Evolutionary conservation across 2,888 invertebrate genomes (phyloP), one percentile per base, ranked within the genome.

Genomic region (Trichogramma dendrolimi): DNA sequence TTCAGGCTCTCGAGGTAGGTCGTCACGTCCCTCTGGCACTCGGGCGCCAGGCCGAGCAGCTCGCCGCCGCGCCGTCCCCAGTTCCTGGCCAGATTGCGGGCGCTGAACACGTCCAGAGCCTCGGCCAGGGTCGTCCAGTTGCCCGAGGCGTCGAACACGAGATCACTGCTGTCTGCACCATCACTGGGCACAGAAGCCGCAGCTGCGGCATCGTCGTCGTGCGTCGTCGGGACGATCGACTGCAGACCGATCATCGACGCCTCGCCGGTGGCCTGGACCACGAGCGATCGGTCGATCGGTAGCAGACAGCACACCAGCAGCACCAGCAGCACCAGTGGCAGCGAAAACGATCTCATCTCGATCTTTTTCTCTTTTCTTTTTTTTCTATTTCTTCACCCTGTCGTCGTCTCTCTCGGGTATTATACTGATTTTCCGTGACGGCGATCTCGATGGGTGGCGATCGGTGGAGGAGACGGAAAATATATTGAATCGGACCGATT

Each of bases 1-100:
- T 67, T 71, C 6, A 79, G 66, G 11, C 72, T 79, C 43, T 72
- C 65, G 61, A 79, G 67, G 68, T 74, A 79, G 54, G 73, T 69
- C 14, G 73, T 72, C 27, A 79, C 68, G 55, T 79, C 77, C 50
- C 72, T 72, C 4, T 64, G 71, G 65, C 79, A 79, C 57, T 75
- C 68, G 68, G 14, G 10, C n/a, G 3, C 6, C 4, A 14, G 2
- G n/a, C 6, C 8, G 14, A 10, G 8, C 39, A 40, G 14, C 49
- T 71, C 67, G 49, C 83, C 79, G 39, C 79, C 76, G 1, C 70
- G 68, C 3, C 10, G 10, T 6, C 46, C 8, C 86, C 87, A 88
- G 73, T 85, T 85, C n/a, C 44, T 65, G 5, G 68, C 73, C 27
- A 79, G 71, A 61, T 73, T 68, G 61, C 68, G 70, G 10, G 72